These are phyloP conservation scores for Ceyx cyanopectus DNA, from an alignment of 2,113 vertebrate genomes.

Conservation along the genomic window DNA sequence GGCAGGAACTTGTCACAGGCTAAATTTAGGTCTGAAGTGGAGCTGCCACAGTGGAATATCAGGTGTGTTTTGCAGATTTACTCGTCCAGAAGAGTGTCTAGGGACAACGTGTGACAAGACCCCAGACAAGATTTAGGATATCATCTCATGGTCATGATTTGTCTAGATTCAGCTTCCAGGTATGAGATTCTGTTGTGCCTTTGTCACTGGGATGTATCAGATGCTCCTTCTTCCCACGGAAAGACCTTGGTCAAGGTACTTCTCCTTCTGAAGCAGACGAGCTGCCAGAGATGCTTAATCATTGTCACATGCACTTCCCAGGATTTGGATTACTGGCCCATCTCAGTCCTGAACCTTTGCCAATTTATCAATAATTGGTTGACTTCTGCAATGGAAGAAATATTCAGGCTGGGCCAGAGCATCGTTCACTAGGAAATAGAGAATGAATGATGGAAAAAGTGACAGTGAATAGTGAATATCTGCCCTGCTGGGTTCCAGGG, in stretches of 20 bases:
- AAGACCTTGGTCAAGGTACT: constrained; percentile 1
- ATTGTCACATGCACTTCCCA: background rate
- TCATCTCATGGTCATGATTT: background rate
- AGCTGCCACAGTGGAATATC: background rate
- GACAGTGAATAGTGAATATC: too few species aligned
- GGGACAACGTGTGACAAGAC: background rate
- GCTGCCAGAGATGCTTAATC: background rate
- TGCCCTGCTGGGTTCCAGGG: background rate
- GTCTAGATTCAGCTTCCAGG: background rate
- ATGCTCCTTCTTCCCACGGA: background rate
- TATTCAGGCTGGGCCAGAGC: background rate
- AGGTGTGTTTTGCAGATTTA: background rate
- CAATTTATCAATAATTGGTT: background rate
- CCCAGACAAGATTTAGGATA: background rate
- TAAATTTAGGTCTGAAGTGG: background rate
- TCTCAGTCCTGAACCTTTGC: background rate
- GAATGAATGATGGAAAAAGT: background rate
- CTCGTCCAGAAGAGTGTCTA: background rate
- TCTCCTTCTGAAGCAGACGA: background rate
- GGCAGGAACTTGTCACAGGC: background rate
- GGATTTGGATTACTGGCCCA: background rate
- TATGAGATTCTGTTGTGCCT: background rate
- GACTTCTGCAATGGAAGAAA: background rate
- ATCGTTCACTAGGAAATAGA: background rate
- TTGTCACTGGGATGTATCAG: background rate